Evolutionary conservation across 2,797 vertebrate species (phyloP).

Genomic region (Chiloscyllium punctatum): DNA sequence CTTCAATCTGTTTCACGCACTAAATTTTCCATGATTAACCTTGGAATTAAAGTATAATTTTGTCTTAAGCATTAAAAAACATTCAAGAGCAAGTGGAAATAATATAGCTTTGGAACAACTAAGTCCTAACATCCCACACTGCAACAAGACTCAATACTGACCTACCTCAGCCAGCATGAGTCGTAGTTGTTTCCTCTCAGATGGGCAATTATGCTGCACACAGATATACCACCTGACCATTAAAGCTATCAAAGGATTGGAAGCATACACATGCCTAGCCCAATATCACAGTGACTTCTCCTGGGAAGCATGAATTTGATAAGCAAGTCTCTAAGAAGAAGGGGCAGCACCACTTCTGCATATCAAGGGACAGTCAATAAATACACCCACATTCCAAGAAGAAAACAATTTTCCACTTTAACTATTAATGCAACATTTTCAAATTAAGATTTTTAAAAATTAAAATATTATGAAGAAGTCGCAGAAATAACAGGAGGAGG

Average conservation of each 20-base stretch:
- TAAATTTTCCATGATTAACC: neutral
- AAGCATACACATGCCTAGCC: neutral
- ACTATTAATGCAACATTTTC: neutral
- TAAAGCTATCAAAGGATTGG: neutral
- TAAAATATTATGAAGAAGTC: neutral
- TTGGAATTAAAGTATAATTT: neutral
- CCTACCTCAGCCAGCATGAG: neutral
- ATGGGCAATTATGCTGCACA: neutral
- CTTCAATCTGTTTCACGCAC: neutral
- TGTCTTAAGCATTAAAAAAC: neutral
- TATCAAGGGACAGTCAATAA: neutral
- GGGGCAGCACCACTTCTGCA: neutral
- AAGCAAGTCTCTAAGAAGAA: neutral
- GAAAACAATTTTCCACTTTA: neutral
- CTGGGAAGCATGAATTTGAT: neutral
- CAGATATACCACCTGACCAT: neutral
- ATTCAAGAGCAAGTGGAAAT: neutral
- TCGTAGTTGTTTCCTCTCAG: neutral
- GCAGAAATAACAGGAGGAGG: neutral
- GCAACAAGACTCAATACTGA: neutral
- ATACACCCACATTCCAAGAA: neutral
- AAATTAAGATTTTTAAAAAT: neutral
- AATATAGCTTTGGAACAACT: neutral
- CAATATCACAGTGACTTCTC: neutral
- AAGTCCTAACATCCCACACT: neutral